These are phyloP conservation scores for Echinometra lucunter DNA, from an alignment of 53 echinoderm and acorn worm species.

Conservation along the genomic window DNA sequence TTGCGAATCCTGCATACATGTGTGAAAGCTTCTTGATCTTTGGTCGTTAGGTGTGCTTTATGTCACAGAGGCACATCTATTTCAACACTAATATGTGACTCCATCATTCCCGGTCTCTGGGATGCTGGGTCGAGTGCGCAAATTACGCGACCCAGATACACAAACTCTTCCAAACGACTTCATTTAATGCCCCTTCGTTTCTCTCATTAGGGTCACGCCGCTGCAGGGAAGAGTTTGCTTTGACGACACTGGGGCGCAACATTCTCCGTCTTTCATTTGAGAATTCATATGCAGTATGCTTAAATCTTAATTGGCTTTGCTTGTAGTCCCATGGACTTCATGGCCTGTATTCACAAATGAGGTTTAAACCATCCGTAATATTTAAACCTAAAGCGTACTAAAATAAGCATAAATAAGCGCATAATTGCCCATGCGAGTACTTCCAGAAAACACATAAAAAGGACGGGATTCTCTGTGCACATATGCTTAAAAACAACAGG, in stretches of 20 bases:
- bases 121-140: background rate
- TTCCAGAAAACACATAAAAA: too few relatives aligned
- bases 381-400: too few relatives aligned
- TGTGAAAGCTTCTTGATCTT: background rate
- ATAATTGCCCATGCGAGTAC: too few relatives aligned
- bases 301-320: too few relatives aligned
- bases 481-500: too few relatives aligned
- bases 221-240: background rate
- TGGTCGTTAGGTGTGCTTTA: background rate
- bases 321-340: too few relatives aligned
- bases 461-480: too few relatives aligned
- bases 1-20: background rate
- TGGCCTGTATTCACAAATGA: too few relatives aligned
- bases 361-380: too few relatives aligned
- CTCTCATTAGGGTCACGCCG: background rate
- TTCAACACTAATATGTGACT: background rate
- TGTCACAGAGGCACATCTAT: background rate
- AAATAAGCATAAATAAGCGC: too few relatives aligned
- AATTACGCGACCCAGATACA: constrained; percentile 4
- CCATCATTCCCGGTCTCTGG: background rate
- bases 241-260: background rate
- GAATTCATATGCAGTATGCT: too few relatives aligned
- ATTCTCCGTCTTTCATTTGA: too few relatives aligned
- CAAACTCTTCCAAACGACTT: background rate
- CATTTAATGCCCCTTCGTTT: background rate